Conservation (phyloP, 2,888 invertebrate species). For the Caenorhabditis afra region DNA sequence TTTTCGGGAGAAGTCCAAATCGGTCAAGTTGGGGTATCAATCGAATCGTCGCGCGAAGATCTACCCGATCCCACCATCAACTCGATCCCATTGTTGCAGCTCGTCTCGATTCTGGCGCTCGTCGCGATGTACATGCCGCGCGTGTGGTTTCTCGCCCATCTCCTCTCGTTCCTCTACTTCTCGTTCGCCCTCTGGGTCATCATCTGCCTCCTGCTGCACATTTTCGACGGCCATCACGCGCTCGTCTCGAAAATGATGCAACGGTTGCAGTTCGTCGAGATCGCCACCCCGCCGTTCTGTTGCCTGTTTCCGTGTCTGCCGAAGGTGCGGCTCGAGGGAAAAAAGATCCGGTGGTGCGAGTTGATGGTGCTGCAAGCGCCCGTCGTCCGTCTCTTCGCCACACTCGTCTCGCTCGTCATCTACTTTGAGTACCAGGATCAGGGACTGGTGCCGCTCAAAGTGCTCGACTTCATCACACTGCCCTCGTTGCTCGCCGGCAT, state of each 20-base stretch:
- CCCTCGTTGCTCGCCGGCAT: slow-evolving; percentile 77
- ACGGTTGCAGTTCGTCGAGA: slow-evolving; percentile 62
- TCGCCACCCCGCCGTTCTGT: slow-evolving; percentile 78
- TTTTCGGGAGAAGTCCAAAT: too few species aligned
- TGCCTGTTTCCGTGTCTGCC: slow-evolving; percentile 79
- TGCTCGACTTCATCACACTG: slow-evolving; percentile 76
- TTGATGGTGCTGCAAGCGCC: slow-evolving; percentile 78
- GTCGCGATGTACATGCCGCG: slow-evolving; percentile 78
- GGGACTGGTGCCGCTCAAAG: slow-evolving; percentile 75
- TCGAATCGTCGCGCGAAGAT: too few species aligned
- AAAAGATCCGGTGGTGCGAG: slow-evolving; percentile 74
- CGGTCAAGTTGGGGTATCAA: too few species aligned
- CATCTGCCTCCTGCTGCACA: slow-evolving; percentile 77
- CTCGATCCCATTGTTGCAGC: slow-evolving; percentile 46
- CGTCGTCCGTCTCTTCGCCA: slow-evolving; percentile 73
- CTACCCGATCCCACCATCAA: too few species aligned
- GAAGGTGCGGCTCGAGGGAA: slow-evolving; percentile 72
- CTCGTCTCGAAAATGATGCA: slow-evolving; percentile 68
- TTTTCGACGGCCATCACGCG: slow-evolving; percentile 76
- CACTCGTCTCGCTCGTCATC: slow-evolving; percentile 75
- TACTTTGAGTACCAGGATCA: slow-evolving; percentile 77
- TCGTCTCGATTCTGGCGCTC: slow-evolving; percentile 74
- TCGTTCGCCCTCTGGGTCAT: slow-evolving; percentile 78
- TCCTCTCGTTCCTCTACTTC: slow-evolving; percentile 78
- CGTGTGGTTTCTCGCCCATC: slow-evolving; percentile 78